Percentiles rank a stretch among this genome's conserved stretches.
Conservation (phyloP, 2,888 invertebrate genomes). For the Teleiodes luculella region DNA sequence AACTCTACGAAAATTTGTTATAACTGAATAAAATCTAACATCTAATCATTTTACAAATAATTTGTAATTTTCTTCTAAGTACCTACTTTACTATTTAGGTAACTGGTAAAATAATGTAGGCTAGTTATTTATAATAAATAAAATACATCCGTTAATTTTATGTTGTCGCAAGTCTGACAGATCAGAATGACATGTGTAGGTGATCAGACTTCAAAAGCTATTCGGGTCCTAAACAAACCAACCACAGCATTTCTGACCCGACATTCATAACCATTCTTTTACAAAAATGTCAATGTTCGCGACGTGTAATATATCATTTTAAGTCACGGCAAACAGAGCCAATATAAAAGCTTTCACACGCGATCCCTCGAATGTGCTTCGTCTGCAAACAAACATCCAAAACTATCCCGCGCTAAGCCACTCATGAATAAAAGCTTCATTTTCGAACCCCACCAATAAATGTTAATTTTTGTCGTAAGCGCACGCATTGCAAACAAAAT, state of each 20-base stretch:
- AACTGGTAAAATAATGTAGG: no score
- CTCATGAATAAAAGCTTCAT: conserved; percentile 76
- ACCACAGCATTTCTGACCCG: conserved; percentile 38
- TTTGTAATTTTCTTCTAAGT: no score
- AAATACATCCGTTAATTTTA: no score
- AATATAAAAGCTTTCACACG: conserved; percentile 75
- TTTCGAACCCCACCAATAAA: conserved; percentile 73
- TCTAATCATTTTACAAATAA: no score
- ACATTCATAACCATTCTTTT: conserved; percentile 49
- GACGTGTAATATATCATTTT: conserved; percentile 75
- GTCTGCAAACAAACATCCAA: conserved; percentile 70
- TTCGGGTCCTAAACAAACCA: conserved; percentile 50
- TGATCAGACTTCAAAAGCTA: conserved; percentile 25
- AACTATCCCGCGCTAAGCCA: conserved; percentile 73
- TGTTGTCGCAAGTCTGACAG: no score
- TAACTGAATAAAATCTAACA: no score
- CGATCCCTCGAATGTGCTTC: conserved; percentile 58
- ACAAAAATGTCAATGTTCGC: conserved; percentile 67
- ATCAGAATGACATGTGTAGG: no score
- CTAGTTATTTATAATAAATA: no score
- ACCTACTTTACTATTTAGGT: no score
- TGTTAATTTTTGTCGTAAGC: conserved; percentile 75
- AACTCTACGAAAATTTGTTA: no score
- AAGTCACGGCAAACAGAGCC: conserved; percentile 72
- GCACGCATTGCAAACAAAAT: conserved; percentile 74